Base-by-base conservation (phyloP, 2,888 invertebrate genomes). In the Tholera decimalis region DNA sequence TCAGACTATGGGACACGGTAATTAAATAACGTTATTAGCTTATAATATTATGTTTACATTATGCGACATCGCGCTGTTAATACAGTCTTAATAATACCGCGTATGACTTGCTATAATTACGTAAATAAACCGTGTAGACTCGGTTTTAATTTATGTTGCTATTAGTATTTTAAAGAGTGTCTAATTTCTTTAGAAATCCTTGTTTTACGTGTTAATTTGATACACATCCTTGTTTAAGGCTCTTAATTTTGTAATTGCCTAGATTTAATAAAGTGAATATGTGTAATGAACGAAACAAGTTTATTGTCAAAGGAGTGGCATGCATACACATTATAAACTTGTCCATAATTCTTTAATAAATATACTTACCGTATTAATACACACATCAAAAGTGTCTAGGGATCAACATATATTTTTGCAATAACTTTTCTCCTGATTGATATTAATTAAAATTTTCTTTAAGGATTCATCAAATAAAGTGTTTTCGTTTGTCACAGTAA, bases 11-110 rank as follows among this genome's bases (percentile, higher is more conserved):
- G 50, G 24, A n/a, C 33, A 39, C 13, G 35, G 11, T 30, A 68
- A 72, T 74, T 61, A 68, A 67, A 67, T 71, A 49, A 46, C 43
- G 24, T 70, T 56, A 76, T 63, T 61, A 63, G 54, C 62, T 22
- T 46, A 51, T 76, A 75, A 64, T 63, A 28, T 66, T 46, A 37
- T 13, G 30, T 67, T 57, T 71, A 53, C 68, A 73, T 62, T 72
- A 70, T 49, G 30, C 20, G 76, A 70, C 51, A 64, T 73, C 47
- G 22, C 47, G 20, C 30, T 22, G 46, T 77, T 85, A 85, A 86
- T 85, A 81, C 72, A 83, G 77, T 84, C 79, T 79, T 65, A 79
- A 85, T 78, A 80, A 46, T 37, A 68, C 67, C 39, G 51, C 62
- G 15, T 74, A 55, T 58, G 56, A 64, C 61, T 73, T 51, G 69